Evolutionary conservation across 2,888 invertebrate species (phyloP), one percentile per base, ranked within the genome.

Genomic region (Hirtodrosophila histrioides): DNA sequence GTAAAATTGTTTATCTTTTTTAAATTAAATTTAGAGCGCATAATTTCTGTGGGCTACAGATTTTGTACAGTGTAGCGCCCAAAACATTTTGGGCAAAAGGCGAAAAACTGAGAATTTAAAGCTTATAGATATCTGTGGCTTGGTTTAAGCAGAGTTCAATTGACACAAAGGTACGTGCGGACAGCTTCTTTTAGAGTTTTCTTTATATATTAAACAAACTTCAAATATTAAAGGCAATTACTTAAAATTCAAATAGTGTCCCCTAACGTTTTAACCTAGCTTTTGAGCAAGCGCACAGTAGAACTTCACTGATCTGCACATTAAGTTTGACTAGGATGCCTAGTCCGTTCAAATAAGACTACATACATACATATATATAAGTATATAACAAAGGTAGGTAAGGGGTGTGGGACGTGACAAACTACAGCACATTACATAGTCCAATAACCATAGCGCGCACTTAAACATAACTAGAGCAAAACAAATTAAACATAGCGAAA

Each of bases 381-480:
- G 66, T 63, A 68, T 40, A 75, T 71, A 74, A 71, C 57, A 71
- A 55, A 50, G 40, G 10, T 39, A 9, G 29, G 24, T 17, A 10
- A 9, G 7, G 36, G 40, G 27, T 9, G 24, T 17, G 31, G 55
- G 58, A 41, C 37, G 41, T 49, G 33, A 48, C 27, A 39, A 46
- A 63, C 60, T 75, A 76, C 57, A 50, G 56, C 58, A 72, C 57
- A 60, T 60, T 60, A 62, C 49, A 81, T 63, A 72, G 64, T 76
- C 80, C 86, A 86, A 69, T 77, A 70, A 81, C 80, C 84, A 83
- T 80, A 83, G 70, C 77, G 77, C 76, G 41, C 62, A 68, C 66
- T 79, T 86, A 69, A 64, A 58, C 37, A 37, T 75, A 58, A 56
- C 39, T 71, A 69, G 61, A 39, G 76, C 62, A 50, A 66, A 66